phyloP scores from a whole-genome alignment of 1,140 invertebrate genomes.

The silkworm (Bombyx mori) region DNA sequence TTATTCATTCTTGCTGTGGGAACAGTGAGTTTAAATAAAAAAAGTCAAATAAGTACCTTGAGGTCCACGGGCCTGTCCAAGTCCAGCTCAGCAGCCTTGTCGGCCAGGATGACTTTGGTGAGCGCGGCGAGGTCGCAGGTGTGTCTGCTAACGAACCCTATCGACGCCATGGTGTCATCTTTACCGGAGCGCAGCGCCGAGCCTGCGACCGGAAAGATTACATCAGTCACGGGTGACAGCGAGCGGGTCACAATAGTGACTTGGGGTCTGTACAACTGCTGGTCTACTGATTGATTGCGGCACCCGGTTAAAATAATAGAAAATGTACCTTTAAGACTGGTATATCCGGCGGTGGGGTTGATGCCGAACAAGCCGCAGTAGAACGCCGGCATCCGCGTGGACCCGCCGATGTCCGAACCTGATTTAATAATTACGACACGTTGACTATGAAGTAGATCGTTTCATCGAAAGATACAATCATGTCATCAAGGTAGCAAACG shows the following conservation, averaged over 20 bases:
- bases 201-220: constrained; percentile 19
- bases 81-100: constrained; percentile 16
- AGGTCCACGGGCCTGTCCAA: constrained; percentile 31
- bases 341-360: constrained; percentile 83
- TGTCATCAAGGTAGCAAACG: too few species aligned
- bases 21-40: too few species aligned
- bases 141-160: constrained; percentile 44
- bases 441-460: too few species aligned
- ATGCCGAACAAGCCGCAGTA: constrained; percentile 94
- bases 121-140: constrained; percentile 42
- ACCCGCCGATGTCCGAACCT: constrained; percentile 94
- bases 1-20: too few species aligned
- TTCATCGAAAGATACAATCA: too few species aligned
- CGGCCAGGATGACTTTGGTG: constrained; percentile 28
- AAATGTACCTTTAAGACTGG: constrained; percentile 61
- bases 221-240: too few species aligned
- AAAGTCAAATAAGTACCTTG: constrained; percentile 15
- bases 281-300: neutral
- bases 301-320: neutral
- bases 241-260: neutral
- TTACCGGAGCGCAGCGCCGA: constrained; percentile 36
- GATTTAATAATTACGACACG: neutral
- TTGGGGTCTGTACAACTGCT: neutral
- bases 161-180: constrained; percentile 47
- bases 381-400: constrained; percentile 73